Conservation (phyloP, 1,140 invertebrate species). For the Drosophila sp. region DNA sequence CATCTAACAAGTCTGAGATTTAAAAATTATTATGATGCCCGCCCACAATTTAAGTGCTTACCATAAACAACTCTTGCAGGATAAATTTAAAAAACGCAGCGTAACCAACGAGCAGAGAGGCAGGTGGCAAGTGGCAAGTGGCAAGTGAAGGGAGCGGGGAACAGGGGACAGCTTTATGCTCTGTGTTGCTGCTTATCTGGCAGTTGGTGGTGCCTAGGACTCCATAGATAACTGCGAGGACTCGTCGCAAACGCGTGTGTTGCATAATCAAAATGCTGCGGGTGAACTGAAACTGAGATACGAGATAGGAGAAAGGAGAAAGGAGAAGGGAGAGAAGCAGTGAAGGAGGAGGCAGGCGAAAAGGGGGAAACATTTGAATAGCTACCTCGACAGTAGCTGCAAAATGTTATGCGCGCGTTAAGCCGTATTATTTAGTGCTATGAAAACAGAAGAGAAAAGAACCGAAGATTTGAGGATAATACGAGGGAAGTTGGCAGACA, state of each 20-base stretch:
- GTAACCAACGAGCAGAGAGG: background rate
- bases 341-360: background rate
- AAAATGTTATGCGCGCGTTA: conserved; percentile 52
- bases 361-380: conserved; percentile 33
- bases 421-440: conserved; percentile 48
- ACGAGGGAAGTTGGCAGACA: too few relatives aligned
- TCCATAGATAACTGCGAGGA: conserved; percentile 63
- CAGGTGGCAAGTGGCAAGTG: background rate
- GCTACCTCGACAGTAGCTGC: conserved; percentile 38
- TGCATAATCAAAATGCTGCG: conserved; percentile 71
- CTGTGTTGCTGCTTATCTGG: conserved; percentile 45
- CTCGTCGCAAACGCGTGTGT: conserved; percentile 65
- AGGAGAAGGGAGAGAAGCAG: background rate
- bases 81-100: conserved; percentile 24
- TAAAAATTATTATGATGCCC: conserved; percentile 7
- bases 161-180: conserved; percentile 4
- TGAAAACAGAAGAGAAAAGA: background rate
- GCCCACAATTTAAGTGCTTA: conserved; percentile 6
- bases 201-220: conserved; percentile 40
- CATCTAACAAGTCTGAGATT: conserved; percentile 12
- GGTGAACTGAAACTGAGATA: conserved; percentile 10
- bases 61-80: conserved; percentile 39
- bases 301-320: too few relatives aligned
- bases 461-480: background rate
- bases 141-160: too few relatives aligned